Conservation (phyloP, 2,888 invertebrate genomes). For the Sminthurides aquaticus region DNA sequence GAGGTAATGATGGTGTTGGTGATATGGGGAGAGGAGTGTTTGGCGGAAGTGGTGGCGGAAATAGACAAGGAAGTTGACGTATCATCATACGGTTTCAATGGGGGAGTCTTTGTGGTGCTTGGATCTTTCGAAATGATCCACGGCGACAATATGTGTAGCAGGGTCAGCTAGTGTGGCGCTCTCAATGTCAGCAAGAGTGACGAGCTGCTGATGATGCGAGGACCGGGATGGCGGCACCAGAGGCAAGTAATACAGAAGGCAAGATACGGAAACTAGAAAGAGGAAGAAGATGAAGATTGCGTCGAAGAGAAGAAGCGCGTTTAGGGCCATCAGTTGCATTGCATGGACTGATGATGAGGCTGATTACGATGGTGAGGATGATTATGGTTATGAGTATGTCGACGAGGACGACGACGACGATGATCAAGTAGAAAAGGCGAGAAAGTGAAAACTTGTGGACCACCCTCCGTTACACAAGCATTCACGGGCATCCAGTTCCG, state of each 20-base stretch:
- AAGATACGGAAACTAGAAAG: constrained; percentile 74
- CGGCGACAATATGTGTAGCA: constrained; percentile 40
- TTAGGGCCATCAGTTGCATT: constrained; percentile 78
- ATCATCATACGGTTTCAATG: constrained; percentile 41
- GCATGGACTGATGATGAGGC: constrained; percentile 21
- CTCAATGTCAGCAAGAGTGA: constrained; percentile 39
- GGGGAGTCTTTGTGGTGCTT: constrained; percentile 29
- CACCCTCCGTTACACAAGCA: no score
- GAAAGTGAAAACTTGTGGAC: no score
- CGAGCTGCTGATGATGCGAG: constrained; percentile 34
- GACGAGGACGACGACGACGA: constrained; percentile 1
- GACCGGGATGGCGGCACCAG: constrained; percentile 41
- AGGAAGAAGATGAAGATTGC: constrained; percentile 79
- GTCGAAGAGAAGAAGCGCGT: constrained; percentile 80
- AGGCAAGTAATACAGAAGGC: constrained; percentile 73
- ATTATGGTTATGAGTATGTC: background rate
- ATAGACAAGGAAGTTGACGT: constrained; percentile 15
- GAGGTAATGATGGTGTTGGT: no score
- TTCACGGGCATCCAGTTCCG: no score
- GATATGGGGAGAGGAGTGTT: no score
- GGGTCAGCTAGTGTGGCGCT: constrained; percentile 33
- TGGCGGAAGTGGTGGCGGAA: constrained; percentile 15
- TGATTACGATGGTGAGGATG: background rate
- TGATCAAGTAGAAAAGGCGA: constrained; percentile 23
- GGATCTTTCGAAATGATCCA: constrained; percentile 33